Percentiles rank a stretch among this genome's conserved stretches.
These are phyloP conservation scores for Papilio dardanus DNA, from an alignment of 1,140 invertebrate genomes.

Conservation along the genomic window DNA sequence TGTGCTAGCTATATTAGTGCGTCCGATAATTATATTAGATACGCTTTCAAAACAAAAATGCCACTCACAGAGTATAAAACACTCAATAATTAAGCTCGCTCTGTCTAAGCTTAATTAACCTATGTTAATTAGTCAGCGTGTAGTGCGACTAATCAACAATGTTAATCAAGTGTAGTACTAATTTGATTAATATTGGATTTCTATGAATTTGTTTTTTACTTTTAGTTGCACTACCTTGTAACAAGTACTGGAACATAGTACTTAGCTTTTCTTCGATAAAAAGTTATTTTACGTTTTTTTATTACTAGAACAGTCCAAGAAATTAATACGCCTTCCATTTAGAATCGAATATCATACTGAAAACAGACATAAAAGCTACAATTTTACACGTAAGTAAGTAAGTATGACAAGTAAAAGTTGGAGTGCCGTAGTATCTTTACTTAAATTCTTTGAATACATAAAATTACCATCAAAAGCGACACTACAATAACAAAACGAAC, in stretches of 20 bases:
- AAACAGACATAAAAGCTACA: no score
- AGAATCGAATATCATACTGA: no score
- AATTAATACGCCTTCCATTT: no score
- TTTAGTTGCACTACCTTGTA: no score
- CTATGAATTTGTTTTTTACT: slow-evolving; percentile 12
- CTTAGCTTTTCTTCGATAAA: no score
- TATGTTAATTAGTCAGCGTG: slow-evolving; percentile 27
- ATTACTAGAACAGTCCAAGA: no score
- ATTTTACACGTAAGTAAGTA: no score
- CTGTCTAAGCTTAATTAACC: slow-evolving; percentile 32
- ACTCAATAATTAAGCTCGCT: slow-evolving; percentile 14
- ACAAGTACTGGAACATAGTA: no score
- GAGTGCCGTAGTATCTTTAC: neutral
- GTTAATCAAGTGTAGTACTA: slow-evolving; percentile 29
- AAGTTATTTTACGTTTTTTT: no score
- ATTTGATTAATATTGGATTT: slow-evolving; percentile 34
- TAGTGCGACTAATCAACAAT: slow-evolving; percentile 33
- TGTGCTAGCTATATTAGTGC: slow-evolving; percentile 36
- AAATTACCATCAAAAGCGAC: neutral
- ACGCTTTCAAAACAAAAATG: slow-evolving; percentile 29
- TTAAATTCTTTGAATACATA: slow-evolving; percentile 13
- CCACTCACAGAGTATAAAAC: slow-evolving; percentile 6
- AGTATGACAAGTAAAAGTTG: no score
- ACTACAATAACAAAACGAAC: slow-evolving; percentile 7
- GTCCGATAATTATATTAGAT: slow-evolving; percentile 39